These are phyloP conservation scores for Automeris io DNA, from an alignment of 2,888 invertebrate species.

Conservation along the genomic window DNA sequence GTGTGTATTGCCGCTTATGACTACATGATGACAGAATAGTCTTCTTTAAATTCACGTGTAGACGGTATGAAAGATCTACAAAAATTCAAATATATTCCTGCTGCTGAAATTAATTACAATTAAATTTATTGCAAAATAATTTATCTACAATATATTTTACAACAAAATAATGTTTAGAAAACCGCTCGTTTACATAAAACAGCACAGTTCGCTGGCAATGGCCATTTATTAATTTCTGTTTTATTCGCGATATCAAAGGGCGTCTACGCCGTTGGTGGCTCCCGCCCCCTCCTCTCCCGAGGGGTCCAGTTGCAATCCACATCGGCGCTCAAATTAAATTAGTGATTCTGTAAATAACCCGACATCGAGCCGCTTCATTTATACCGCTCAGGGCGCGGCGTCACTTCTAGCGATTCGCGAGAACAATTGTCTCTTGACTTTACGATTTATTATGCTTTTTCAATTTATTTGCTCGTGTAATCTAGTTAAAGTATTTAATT, in stretches of 20 bases:
- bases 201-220: slow-evolving; percentile 5
- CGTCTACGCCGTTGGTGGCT: slow-evolving; percentile 9
- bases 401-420: not conserved
- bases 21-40: too few relatives aligned
- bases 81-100: too few relatives aligned
- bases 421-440: not conserved
- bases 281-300: not conserved
- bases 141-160: too few relatives aligned
- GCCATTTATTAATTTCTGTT: slow-evolving; percentile 29
- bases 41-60: too few relatives aligned
- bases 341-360: slow-evolving; percentile 5
- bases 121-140: too few relatives aligned
- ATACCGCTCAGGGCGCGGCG: not conserved
- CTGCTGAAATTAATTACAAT: too few relatives aligned
- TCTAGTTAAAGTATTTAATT: too few relatives aligned
- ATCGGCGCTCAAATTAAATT: slow-evolving; percentile 4
- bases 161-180: too few relatives aligned
- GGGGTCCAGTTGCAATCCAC: slow-evolving; percentile 12
- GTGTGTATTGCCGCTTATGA: too few relatives aligned
- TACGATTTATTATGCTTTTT: too few relatives aligned
- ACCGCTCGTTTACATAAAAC: not conserved
- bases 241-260: slow-evolving; percentile 20
- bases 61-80: too few relatives aligned
- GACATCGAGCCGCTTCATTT: slow-evolving; percentile 10
- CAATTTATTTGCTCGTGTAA: too few relatives aligned